Evolutionary conservation across 1,140 invertebrate species (phyloP).

Genomic region (Caerostris darwini): DNA sequence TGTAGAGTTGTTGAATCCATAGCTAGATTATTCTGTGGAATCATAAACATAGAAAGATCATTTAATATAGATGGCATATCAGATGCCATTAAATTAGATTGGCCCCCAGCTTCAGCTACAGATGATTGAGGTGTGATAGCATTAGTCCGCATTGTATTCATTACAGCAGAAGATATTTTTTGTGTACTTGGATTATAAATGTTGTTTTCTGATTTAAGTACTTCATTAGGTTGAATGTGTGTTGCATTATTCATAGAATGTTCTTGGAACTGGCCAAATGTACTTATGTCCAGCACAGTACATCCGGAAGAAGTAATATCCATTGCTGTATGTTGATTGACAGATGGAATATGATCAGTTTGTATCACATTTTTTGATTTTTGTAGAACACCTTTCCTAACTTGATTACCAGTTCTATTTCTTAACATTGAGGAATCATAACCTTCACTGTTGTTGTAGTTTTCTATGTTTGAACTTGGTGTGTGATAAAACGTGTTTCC

Average conservation of each 20-base stretch:
- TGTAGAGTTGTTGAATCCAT: slow-evolving; percentile 78
- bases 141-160: not conserved
- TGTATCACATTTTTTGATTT: slow-evolving; percentile 15
- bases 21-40: not conserved
- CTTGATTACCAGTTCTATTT: not conserved
- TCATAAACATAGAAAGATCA: slow-evolving; percentile 68
- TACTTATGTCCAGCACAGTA: slow-evolving; percentile 54
- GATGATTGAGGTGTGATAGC: not conserved
- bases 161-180: not conserved
- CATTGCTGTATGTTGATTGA: slow-evolving; percentile 61
- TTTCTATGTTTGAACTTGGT: not conserved
- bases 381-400: not conserved
- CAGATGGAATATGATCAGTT: not conserved
- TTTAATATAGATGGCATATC: slow-evolving; percentile 52
- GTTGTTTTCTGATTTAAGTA: slow-evolving; percentile 2
- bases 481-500: not conserved
- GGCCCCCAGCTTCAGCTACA: not conserved
- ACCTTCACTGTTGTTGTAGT: not conserved
- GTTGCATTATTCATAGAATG: slow-evolving; percentile 19
- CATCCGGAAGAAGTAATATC: slow-evolving; percentile 65
- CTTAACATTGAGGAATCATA: not conserved
- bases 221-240: not conserved
- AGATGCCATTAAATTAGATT: not conserved
- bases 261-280: not conserved
- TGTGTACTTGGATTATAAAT: not conserved